Conservation (phyloP, 2,797 vertebrate genomes). For the Sternarchorhynchus goeldii region DNA sequence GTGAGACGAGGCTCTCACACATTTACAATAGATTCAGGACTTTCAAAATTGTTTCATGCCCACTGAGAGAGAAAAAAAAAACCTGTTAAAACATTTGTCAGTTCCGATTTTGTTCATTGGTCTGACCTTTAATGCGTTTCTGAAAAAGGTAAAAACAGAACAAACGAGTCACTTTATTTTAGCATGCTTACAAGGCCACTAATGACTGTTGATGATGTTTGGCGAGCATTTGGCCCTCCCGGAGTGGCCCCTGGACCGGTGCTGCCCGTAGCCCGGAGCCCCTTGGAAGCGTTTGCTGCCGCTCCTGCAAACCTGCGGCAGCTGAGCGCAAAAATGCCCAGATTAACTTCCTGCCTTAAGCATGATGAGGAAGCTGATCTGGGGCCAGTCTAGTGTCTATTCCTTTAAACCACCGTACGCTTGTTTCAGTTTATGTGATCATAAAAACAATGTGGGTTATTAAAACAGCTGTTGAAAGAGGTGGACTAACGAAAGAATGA, state of each 20-base stretch:
- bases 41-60: neutral
- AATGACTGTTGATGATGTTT: slow-evolving; percentile 22
- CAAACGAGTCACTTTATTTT: neutral
- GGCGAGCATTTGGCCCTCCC: neutral
- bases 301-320: slow-evolving; percentile 55
- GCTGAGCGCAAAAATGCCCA: neutral
- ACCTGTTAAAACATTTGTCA: no score
- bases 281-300: slow-evolving; percentile 43
- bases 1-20: slow-evolving; percentile 57
- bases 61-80: neutral
- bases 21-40: slow-evolving; percentile 14
- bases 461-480: slow-evolving; percentile 39
- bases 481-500: slow-evolving; percentile 5
- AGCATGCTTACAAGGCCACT: slow-evolving; percentile 22
- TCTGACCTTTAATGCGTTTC: slow-evolving; percentile 5
- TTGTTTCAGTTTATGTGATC: slow-evolving; percentile 26
- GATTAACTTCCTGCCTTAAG: slow-evolving; percentile 6
- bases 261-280: neutral
- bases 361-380: neutral
- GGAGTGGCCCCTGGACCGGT: neutral
- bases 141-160: neutral
- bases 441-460: slow-evolving; percentile 13
- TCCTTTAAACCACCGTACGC: neutral
- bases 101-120: neutral
- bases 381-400: slow-evolving; percentile 5